Base-by-base conservation (phyloP, 92 coral and sea anemone genomes). In the Zoanthus sociatus region DNA sequence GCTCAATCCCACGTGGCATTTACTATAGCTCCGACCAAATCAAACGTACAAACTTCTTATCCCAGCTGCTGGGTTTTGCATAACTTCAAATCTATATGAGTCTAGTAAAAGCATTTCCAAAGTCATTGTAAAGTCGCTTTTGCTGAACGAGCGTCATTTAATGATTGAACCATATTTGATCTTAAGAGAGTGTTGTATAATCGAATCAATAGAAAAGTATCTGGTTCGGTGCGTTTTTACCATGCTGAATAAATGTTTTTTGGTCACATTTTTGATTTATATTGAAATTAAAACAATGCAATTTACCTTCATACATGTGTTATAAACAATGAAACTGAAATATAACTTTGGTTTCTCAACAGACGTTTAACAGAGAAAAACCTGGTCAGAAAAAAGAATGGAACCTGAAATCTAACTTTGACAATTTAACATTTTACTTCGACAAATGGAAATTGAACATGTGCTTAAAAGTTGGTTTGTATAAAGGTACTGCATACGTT, bases 391-490 rank as follows among this genome's bases (percentile, higher is more conserved):
- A 9, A 74, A 17, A 45, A 17, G 7, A 3, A 0, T 74, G 13
- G 18, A 47, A 10, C 8, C 32, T 5, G 53, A 45, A n/a, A 11
- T 14, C 16, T 15, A 0, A 31, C 1, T n/a, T 15, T 44, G 17
- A 17, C 8, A 33, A 6, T 18, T 2, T 79, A 33, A n/a, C 4
- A 16, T 0, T 79, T 17, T 20, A 42, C 54, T 55, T 54, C 33
- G 16, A 4, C 1, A 15, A 18, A 0, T 79, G 84, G 84, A 9
- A 42, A 10, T 7, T 3, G 42, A 18, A 12, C 2, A 42, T 60
- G 42, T 79, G 84, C 37, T 61, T 61, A 37, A 61, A 45, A 61
- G 84, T 16, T 42, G 84, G 72, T 32, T 1, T 78, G 45, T 58
- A 14, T 9, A 8, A 17, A 58, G 37, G 83, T 78, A 78, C 55